These are phyloP conservation scores for Syrrhaptes paradoxus DNA, from an alignment of 2,113 vertebrate genomes.

Conservation along the genomic window DNA sequence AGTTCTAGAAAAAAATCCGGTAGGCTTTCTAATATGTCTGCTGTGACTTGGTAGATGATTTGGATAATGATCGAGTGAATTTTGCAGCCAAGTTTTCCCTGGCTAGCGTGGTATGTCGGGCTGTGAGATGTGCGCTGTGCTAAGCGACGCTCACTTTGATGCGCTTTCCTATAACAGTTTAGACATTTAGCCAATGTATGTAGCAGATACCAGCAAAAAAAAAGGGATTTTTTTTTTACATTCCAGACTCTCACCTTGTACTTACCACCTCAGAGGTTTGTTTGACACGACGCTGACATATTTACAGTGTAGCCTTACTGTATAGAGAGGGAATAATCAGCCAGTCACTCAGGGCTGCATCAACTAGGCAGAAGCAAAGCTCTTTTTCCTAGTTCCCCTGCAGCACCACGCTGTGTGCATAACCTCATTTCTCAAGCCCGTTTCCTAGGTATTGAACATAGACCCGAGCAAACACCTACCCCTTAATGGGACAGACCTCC, in stretches of 20 bases:
- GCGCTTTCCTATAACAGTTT: background rate
- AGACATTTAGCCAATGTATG: background rate
- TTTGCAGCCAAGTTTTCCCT: background rate
- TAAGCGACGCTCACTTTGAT: background rate
- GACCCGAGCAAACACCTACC: constrained; percentile 26
- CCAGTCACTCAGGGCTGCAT: background rate
- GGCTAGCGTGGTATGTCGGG: fast-evolving
- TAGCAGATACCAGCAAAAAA: background rate
- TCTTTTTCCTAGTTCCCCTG: background rate
- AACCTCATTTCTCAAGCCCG: constrained; percentile 32
- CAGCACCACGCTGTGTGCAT: background rate
- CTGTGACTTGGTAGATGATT: background rate
- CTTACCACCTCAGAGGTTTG: constrained; percentile 48
- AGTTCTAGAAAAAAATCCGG: background rate
- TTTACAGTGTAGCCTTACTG: constrained; percentile 55
- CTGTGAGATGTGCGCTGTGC: background rate
- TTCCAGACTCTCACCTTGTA: constrained; percentile 48
- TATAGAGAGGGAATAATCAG: constrained; percentile 32
- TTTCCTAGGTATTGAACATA: constrained; percentile 8
- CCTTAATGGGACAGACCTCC: constrained; percentile 22
- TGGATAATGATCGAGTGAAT: background rate
- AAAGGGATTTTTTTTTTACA: background rate
- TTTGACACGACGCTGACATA: constrained; percentile 16
- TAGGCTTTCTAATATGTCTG: background rate
- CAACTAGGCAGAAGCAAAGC: background rate